Evolutionary conservation across 2,888 invertebrate species (phyloP), one percentile per base, ranked within the genome.

Genomic region (Laothoe populi): DNA sequence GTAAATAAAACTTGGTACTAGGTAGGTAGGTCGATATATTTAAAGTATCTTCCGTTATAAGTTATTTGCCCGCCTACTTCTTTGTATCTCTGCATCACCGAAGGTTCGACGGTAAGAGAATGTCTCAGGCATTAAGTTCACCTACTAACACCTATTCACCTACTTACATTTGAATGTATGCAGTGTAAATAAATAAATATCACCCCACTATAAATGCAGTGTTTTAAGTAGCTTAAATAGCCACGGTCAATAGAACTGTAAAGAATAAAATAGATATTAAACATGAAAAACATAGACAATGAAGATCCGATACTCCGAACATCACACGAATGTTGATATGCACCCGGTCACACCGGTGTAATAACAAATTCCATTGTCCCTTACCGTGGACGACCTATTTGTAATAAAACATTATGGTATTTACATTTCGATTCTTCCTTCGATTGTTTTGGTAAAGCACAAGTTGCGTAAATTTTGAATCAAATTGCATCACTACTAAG

Each of bases 291-390:
- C n/a, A 65, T 68, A 53, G 61, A 72, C 69, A 67, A 72, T 73
- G 19, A 13, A 45, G 71, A 64, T 64, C 62, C 63, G 65, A 68
- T 63, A 46, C 61, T 3, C 40, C 35, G 61, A 61, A 4, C 31
- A 19, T 53, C 53, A 53, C 35, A 35, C 53, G 19, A 16, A 19
- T 67, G 46, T 64, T 66, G 61, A 66, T 70, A 74, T 64, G 64
- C 69, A 64, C 65, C 65, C 68, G 70, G 63, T 66, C 66, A 67
- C 72, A 75, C 71, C 71, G 70, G 67, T 77, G 70, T 73, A 73
- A 83, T 81, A 82, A 83, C 79, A 85, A n/a, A n/a, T 63, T 66
- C 70, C 73, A 84, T 84, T 86, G 84, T 85, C 82, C 72, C 49
- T 42, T 60, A 64, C 24, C 61, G 64, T 67, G 69, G 64, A 66